A percentile compares a stretch with the other conserved stretches of the same genome.
Evolutionary conservation across 2,888 invertebrate genomes (phyloP).

Genomic region (Tricholauxania praeusta): DNA sequence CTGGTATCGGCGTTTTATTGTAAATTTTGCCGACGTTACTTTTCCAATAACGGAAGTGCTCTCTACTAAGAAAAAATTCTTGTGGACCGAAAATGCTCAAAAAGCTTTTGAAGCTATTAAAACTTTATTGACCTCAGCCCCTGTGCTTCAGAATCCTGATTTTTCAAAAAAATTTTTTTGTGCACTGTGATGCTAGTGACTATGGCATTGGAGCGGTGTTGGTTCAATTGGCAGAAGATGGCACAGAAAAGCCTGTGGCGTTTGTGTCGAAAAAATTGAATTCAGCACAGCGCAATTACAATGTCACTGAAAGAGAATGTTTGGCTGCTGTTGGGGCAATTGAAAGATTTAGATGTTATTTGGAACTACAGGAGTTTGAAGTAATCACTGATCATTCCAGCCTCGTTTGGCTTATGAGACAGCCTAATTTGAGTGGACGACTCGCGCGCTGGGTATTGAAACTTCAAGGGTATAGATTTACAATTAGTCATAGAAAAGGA

Average conservation of each 20-base stretch:
- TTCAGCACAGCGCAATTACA: no score
- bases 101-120: neutral
- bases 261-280: no score
- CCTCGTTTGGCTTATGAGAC: slow-evolving; percentile 46
- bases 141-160: slow-evolving; percentile 28
- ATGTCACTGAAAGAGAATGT: slow-evolving; percentile 6
- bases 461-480: slow-evolving; percentile 38
- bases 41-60: slow-evolving; percentile 24
- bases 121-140: slow-evolving; percentile 6
- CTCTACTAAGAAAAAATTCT: slow-evolving; percentile 13
- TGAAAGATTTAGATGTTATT: slow-evolving; percentile 33
- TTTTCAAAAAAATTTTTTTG: slow-evolving; percentile 21
- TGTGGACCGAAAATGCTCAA: neutral
- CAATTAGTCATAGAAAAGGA: slow-evolving; percentile 46
- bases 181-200: slow-evolving; percentile 35
- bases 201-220: slow-evolving; percentile 23
- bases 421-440: slow-evolving; percentile 49
- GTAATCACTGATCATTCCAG: slow-evolving; percentile 18
- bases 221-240: slow-evolving; percentile 16
- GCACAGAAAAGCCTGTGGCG: slow-evolving; percentile 15
- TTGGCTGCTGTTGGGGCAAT: slow-evolving; percentile 17
- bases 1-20: slow-evolving; percentile 47
- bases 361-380: slow-evolving; percentile 28
- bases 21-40: slow-evolving; percentile 39
- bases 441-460: slow-evolving; percentile 45